phyloP scores from a whole-genome alignment of 2,797 vertebrate species.

The Molossus alvarezi region DNA sequence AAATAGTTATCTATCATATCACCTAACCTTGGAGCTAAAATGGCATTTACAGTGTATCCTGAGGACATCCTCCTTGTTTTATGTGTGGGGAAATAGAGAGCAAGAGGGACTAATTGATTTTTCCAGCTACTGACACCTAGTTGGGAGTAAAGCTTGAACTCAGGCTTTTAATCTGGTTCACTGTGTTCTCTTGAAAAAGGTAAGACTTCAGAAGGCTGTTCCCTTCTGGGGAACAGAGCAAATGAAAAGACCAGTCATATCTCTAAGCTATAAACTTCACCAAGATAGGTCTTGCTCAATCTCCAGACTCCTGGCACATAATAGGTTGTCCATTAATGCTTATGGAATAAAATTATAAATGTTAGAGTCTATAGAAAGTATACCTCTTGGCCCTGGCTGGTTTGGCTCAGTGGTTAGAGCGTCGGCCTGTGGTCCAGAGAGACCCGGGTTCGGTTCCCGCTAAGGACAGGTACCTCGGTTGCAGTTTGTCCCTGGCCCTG shows the following conservation, averaged over 20 bases:
- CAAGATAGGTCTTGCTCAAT: slow-evolving; percentile 12
- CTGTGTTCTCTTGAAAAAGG: slow-evolving; percentile 56
- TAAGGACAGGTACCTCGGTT: no score
- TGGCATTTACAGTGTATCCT: slow-evolving; percentile 21
- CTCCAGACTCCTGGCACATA: background rate
- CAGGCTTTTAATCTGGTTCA: slow-evolving; percentile 36
- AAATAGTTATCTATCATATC: background rate
- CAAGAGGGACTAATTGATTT: background rate
- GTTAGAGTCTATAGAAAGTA: background rate
- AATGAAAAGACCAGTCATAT: background rate
- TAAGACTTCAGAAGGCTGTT: slow-evolving; percentile 15
- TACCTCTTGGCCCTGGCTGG: background rate
- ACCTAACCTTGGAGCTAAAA: background rate
- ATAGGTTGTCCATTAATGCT: background rate
- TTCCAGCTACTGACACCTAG: background rate
- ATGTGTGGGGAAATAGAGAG: slow-evolving; percentile 55
- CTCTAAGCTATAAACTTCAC: background rate
- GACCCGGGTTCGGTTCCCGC: no score
- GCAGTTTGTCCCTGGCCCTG: no score
- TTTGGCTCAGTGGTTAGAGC: no score
- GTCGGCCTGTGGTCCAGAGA: no score
- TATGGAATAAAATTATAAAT: slow-evolving; percentile 43
- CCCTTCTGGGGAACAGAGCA: background rate
- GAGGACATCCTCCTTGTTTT: background rate
- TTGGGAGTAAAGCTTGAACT: slow-evolving; percentile 14